Conservation (phyloP, 2,113 vertebrate species). For the Penelope pileata region DNA sequence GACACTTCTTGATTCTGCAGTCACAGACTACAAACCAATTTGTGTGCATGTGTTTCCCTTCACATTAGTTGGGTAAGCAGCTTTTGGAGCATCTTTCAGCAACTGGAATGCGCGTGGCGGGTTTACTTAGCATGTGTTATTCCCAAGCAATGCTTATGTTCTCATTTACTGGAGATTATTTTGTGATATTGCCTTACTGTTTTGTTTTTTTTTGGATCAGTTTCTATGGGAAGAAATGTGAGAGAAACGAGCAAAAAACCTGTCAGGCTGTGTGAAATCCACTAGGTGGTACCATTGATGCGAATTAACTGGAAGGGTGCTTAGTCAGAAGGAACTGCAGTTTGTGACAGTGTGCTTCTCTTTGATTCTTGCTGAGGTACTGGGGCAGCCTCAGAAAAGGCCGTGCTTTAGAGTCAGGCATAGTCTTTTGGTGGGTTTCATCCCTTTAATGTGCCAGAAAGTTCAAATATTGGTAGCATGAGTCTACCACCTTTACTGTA, state of each 20-base stretch:
- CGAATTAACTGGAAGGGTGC: background rate
- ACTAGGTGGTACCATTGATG: conserved; percentile 26
- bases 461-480: background rate
- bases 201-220: background rate
- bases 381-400: background rate
- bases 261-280: background rate
- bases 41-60: background rate
- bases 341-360: fast-evolving
- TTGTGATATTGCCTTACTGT: background rate
- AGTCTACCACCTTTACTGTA: background rate
- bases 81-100: background rate
- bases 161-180: background rate
- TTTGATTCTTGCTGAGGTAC: background rate
- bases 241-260: background rate
- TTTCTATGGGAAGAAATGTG: background rate
- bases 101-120: too few species aligned
- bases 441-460: background rate
- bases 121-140: background rate
- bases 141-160: background rate
- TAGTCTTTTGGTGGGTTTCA: background rate
- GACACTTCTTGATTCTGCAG: background rate
- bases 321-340: fast-evolving
- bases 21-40: background rate
- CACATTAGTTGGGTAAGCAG: background rate
- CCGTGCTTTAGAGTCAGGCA: background rate